A percentile compares a stretch with the other conserved stretches of the same genome.
Evolutionary conservation across 2,888 invertebrate genomes (phyloP).

Genomic region (Himalopsyche japonica): DNA sequence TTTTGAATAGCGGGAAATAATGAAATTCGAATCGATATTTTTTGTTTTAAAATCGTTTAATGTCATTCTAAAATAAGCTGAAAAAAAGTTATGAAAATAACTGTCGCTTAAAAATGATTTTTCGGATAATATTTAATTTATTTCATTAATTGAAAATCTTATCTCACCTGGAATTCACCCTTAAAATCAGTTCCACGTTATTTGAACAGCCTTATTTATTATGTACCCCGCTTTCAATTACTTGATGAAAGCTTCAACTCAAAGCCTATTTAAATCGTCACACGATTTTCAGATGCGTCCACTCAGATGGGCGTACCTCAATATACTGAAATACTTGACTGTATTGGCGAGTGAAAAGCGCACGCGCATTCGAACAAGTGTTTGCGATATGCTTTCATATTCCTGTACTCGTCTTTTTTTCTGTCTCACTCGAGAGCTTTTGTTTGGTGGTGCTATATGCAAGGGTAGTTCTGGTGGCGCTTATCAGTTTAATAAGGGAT

Average conservation of each 20-base stretch:
- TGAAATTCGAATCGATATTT: neutral
- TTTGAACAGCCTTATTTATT: neutral
- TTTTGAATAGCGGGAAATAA: too few relatives aligned
- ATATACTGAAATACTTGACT: slow-evolving; percentile 19
- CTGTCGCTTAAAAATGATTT: neutral
- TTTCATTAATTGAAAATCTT: too few relatives aligned
- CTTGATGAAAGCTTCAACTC: neutral
- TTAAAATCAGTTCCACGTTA: neutral
- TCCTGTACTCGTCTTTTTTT: slow-evolving; percentile 20
- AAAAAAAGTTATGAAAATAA: neutral
- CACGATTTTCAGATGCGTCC: slow-evolving; percentile 2
- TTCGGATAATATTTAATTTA: neutral
- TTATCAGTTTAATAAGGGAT: neutral
- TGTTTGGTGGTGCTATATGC: neutral
- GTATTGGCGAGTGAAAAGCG: slow-evolving; percentile 31
- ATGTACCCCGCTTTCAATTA: neutral
- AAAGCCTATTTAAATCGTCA: neutral
- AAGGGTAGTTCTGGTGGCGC: neutral
- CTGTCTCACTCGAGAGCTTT: slow-evolving; percentile 7
- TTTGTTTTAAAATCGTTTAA: neutral
- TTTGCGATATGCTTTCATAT: slow-evolving; percentile 23
- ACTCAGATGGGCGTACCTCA: slow-evolving; percentile 30
- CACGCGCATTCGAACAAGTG: slow-evolving; percentile 36
- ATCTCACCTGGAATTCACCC: neutral
- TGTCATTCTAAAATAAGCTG: neutral